Base-by-base conservation (phyloP, 2,888 invertebrate genomes). In the Nasonia oneida region DNA sequence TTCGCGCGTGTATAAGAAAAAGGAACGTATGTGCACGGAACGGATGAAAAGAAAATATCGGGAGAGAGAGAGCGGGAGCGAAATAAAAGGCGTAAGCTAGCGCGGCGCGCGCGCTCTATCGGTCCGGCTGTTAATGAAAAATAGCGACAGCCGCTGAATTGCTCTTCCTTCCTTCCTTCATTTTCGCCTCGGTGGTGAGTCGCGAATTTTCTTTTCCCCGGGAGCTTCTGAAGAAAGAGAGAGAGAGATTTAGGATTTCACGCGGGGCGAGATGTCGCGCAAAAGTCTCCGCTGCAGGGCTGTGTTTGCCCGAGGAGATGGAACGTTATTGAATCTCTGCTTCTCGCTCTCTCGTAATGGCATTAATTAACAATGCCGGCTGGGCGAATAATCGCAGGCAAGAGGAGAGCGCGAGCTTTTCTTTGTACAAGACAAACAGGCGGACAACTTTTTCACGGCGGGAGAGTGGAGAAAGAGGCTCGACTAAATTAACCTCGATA, bases 91-190 rank as follows among this genome's bases (percentile, higher is more conserved):
- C 42, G 73, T 37, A 50, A 53, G 39, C 4, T 18, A 39, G 77
- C 14, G 61, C 14, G 50, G 37, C 23, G 15, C 47, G 53, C n/a
- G 86, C 88, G 89, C 90, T 90, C 89, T 89, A 92, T 92, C 90
- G 90, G 89, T 92, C 90, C 90, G 89, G 85, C 89, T 90, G 92
- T 91, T 92, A 92, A 92, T 92, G 92, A 92, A 92, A 92, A 92
- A 92, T 92, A 91, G 91, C 90, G 90, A 91, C 90, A 90, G 90
- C 89, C 91, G 23, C 33, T 70, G n/a, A 23, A 47, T 61, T 89
- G 86, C 86, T 64, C 74, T 84, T 88, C 76, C 88, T 86, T 87
- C 86, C 87, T 87, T 88, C 88, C 74, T 42, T 70, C 57, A 53
- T 78, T 85, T 79, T 73, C 82, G 61, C 33, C 75, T 73, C 76